Evolutionary conservation across 2,888 invertebrate species (phyloP), one percentile per base, ranked within the genome.

Genomic region (Ectemnius cavifrons): DNA sequence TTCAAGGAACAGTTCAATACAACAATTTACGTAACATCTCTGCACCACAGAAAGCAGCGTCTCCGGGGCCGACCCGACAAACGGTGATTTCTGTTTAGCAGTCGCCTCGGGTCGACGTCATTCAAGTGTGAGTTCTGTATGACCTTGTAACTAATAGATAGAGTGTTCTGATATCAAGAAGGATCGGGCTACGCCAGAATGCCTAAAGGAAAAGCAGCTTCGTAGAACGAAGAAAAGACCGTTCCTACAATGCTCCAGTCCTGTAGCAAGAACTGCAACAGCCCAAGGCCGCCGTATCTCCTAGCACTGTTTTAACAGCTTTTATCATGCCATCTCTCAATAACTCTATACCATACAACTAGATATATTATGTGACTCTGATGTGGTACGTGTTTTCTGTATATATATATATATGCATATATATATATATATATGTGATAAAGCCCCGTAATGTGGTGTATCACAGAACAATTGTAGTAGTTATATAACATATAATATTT

Each of bases 381-480:
- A 79, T 79, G 83, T 79, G 79, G 73, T 83, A 81, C 63, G 81
- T 78, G 79, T 75, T 76, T 83, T 75, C 79, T 4, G 11, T 14
- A 16, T 52, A 14, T 16, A 52, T 52, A 16, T 52, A 16, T 16
- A 16, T 52, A 16, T 52, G 4, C 2, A 37, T 52, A 14, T 52
- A 13, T 52, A 5, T 52, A 5, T 52, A 13, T 52, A 14, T 75
- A 86, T 83, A 82, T 87, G 90, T 91, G 91, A 91, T 90, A 89
- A 90, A 91, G 89, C 90, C 90, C 89, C 90, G 89, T 88, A 91
- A 90, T 86, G 88, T 90, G 90, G 89, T 90, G 88, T 91, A 91
- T 90, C 91, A 91, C 90, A 91, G 91, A 90, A 91, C 89, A 91
- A 90, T 91, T 87, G 89, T 90, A 88, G 85, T 89, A 89, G 87